phyloP scores from a whole-genome alignment of 2,888 invertebrate species.

The Chironomus riparius region DNA sequence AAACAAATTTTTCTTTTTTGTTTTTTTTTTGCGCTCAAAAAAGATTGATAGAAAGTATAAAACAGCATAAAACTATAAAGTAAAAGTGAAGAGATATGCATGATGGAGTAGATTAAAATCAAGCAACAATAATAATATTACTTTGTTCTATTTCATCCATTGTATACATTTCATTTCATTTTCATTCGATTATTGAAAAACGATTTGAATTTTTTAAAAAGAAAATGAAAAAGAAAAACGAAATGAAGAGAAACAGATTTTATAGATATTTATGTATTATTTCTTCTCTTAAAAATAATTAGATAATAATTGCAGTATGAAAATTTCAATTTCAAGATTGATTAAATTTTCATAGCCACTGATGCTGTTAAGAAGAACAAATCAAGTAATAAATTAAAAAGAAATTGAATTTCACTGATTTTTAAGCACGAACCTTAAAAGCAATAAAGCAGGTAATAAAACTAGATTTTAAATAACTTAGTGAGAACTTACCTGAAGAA shows the following conservation, averaged over 20 bases:
- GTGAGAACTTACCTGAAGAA: slow-evolving; percentile 54
- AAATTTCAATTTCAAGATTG: too few species aligned
- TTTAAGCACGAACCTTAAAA: slow-evolving; percentile 6
- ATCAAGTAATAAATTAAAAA: too few species aligned
- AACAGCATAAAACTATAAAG: too few species aligned
- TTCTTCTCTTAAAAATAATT: background rate
- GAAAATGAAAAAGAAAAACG: background rate
- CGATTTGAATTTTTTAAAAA: too few species aligned
- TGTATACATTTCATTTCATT: background rate
- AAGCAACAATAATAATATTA: background rate
- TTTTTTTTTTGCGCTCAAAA: too few species aligned
- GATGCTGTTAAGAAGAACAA: background rate
- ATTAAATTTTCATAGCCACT: background rate
- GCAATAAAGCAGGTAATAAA: slow-evolving; percentile 23
- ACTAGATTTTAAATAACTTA: slow-evolving; percentile 10
- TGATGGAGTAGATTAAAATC: background rate
- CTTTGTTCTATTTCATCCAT: slow-evolving; percentile 24
- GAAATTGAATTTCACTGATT: background rate
- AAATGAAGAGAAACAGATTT: background rate
- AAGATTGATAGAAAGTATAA: too few species aligned
- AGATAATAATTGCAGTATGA: too few species aligned
- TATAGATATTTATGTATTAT: background rate
- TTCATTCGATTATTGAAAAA: too few species aligned
- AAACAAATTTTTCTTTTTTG: too few species aligned
- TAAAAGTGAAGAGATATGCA: background rate